A percentile compares a stretch with the other conserved stretches of the same genome.
Evolutionary conservation across 2,888 invertebrate genomes (phyloP).

Genomic region (Phaonia tiefii): DNA sequence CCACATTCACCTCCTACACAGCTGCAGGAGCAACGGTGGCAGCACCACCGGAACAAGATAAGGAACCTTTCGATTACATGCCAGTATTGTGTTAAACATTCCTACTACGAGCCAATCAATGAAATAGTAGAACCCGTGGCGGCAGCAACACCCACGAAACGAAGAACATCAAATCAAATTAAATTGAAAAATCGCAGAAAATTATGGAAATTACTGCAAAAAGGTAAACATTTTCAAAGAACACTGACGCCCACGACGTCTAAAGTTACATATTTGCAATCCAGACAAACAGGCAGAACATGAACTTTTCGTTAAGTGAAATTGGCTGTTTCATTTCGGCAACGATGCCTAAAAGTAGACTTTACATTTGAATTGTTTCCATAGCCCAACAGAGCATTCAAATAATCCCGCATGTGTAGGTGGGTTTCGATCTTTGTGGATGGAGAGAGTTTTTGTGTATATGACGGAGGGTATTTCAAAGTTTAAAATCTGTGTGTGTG

Average conservation of each 20-base stretch:
- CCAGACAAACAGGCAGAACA: background rate
- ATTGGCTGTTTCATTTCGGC: background rate
- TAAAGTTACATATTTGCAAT: too few relatives aligned
- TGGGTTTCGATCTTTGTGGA: background rate
- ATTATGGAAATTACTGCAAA: constrained; percentile 52
- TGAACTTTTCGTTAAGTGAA: background rate
- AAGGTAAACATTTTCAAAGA: constrained; percentile 47
- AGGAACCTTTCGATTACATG: constrained; percentile 54
- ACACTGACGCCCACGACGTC: background rate
- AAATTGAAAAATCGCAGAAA: constrained; percentile 55
- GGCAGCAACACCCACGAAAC: constrained; percentile 33
- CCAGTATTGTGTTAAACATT: constrained; percentile 53
- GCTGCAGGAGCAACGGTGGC: constrained; percentile 17
- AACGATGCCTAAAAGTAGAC: constrained; percentile 24
- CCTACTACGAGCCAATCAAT: constrained; percentile 58
- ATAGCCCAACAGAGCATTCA: background rate
- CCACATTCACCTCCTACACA: background rate
- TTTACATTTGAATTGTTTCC: constrained; percentile 8
- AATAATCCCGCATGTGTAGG: background rate
- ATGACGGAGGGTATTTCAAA: too few relatives aligned
- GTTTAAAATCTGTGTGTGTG: background rate
- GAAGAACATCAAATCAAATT: constrained; percentile 46
- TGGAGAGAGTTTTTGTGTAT: too few relatives aligned
- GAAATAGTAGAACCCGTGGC: constrained; percentile 48
- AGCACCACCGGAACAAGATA: constrained; percentile 39